phyloP scores from a whole-genome alignment of 2,888 invertebrate genomes.

The Troides helena region DNA sequence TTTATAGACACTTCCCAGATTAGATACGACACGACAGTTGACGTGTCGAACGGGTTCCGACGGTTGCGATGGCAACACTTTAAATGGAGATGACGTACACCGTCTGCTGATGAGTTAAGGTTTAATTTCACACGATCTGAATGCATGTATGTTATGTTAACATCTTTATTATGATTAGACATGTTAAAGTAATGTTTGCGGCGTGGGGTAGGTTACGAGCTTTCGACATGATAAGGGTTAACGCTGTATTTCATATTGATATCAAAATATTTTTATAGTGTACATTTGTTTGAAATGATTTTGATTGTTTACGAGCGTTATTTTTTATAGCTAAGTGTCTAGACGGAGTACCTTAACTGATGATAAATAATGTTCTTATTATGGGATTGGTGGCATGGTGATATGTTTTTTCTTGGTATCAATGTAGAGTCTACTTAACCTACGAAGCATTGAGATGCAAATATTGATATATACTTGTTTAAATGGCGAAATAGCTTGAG shows the following conservation, averaged over 20 bases:
- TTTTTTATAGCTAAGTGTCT: no score
- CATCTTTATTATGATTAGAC: slow-evolving; percentile 26
- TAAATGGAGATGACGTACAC: background rate
- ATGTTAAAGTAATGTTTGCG: slow-evolving; percentile 18
- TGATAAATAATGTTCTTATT: no score
- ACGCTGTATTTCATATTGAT: slow-evolving; percentile 32
- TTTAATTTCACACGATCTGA: background rate
- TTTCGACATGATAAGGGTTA: slow-evolving; percentile 30
- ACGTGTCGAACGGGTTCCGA: slow-evolving; percentile 24
- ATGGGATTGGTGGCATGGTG: no score
- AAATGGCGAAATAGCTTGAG: no score
- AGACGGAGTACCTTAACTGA: no score
- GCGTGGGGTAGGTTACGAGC: slow-evolving; percentile 34
- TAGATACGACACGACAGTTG: slow-evolving; percentile 26
- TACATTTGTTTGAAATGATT: no score
- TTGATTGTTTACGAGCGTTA: no score
- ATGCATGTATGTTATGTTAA: background rate
- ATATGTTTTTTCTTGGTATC: no score
- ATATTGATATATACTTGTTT: no score
- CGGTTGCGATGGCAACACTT: slow-evolving; percentile 7
- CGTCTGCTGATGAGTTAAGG: slow-evolving; percentile 1
- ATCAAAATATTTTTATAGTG: slow-evolving; percentile 2
- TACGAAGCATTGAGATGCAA: no score
- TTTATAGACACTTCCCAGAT: slow-evolving; percentile 24
- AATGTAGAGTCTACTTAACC: no score